These are phyloP conservation scores for Chrysomela aeneicollis DNA, from an alignment of 2,888 invertebrate genomes.

Conservation along the genomic window DNA sequence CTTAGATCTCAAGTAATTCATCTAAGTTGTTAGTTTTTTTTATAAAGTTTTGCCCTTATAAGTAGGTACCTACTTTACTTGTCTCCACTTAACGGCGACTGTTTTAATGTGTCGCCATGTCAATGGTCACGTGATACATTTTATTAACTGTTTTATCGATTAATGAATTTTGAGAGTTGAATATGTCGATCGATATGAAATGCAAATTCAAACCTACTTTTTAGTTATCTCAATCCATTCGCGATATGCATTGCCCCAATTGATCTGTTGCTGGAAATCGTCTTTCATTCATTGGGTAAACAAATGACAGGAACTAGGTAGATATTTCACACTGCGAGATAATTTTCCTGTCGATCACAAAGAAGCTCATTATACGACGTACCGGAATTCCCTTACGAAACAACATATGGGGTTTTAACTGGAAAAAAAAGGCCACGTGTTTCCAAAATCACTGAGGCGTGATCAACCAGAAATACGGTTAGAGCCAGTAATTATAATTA, in stretches of 20 bases:
- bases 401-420: constrained; percentile 14
- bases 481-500: not conserved
- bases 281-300: not conserved
- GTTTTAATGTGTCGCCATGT: too few relatives aligned
- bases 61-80: too few relatives aligned
- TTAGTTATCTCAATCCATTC: too few relatives aligned
- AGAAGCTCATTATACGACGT: not conserved
- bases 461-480: constrained; percentile 7
- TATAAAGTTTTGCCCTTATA: too few relatives aligned
- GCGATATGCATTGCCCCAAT: not conserved
- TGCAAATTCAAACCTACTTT: too few relatives aligned
- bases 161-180: too few relatives aligned
- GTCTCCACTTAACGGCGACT: too few relatives aligned
- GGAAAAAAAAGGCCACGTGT: constrained; percentile 28
- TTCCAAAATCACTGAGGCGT: constrained; percentile 24
- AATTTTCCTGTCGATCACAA: constrained; percentile 12
- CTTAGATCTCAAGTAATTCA: too few relatives aligned
- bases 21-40: too few relatives aligned
- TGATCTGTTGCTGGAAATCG: not conserved
- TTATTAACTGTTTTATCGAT: too few relatives aligned
- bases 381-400: constrained; percentile 10
- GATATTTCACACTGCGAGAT: not conserved
- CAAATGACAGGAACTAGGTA: not conserved
- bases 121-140: too few relatives aligned
- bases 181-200: too few relatives aligned